Evolutionary conservation across 2,888 invertebrate genomes (phyloP).

Genomic region (Pammene aurita): DNA sequence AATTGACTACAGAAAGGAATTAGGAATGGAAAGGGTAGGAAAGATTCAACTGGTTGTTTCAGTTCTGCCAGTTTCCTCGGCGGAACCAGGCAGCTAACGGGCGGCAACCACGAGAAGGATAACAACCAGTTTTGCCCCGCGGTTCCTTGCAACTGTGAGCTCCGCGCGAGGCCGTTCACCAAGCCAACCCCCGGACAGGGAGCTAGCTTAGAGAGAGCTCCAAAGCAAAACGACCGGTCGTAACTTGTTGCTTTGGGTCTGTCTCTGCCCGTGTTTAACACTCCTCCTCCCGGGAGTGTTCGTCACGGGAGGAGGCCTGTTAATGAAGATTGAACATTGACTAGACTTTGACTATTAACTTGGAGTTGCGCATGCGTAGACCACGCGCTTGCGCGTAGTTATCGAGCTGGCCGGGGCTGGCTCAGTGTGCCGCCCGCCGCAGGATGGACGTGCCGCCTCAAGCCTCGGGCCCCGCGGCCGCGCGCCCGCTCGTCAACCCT

Average conservation of each 20-base stretch:
- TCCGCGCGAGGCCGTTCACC: constrained; percentile 9
- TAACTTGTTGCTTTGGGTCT: background rate
- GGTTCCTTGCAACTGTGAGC: constrained; percentile 15
- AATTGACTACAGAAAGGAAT: too few relatives aligned
- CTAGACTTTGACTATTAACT: background rate
- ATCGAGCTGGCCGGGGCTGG: constrained; percentile 36
- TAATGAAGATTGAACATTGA: background rate
- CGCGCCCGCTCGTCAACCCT: constrained; percentile 91
- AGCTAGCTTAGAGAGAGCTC: background rate
- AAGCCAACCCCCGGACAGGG: constrained; percentile 4
- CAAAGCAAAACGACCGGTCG: constrained; percentile 3
- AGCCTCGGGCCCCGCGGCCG: constrained; percentile 50
- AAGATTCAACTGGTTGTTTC: constrained; percentile 13
- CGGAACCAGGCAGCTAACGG: constrained; percentile 22
- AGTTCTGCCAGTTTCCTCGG: constrained; percentile 16
- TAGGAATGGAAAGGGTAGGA: background rate
- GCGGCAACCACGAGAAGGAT: constrained; percentile 20
- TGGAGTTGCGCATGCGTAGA: constrained; percentile 21
- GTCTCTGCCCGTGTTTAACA: constrained; percentile 9
- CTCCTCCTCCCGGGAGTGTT: constrained; percentile 3
- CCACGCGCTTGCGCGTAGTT: constrained; percentile 33
- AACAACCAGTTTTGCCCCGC: constrained; percentile 10
- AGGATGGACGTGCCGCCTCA: constrained; percentile 60
- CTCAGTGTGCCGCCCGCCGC: constrained; percentile 51
- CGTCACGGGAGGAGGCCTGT: background rate